Evolutionary conservation across 2,888 invertebrate species (phyloP).

Genomic region (Phengaris arion): DNA sequence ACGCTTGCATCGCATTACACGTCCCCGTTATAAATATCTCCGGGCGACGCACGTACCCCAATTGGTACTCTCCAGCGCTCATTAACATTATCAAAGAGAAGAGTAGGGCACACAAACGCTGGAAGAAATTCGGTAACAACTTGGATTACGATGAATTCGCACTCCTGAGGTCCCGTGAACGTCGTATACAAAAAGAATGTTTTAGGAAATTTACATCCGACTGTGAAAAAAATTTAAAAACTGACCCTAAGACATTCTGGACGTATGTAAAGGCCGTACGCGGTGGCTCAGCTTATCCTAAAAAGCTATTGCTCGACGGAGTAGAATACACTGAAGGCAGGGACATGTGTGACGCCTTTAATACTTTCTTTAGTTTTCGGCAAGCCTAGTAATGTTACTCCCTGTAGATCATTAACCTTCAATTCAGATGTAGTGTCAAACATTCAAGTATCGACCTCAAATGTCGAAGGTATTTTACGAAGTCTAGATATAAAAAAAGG

Average conservation of each 20-base stretch:
- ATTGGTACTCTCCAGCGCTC: no score
- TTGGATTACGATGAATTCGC: no score
- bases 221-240: slow-evolving; percentile 9
- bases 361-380: slow-evolving; percentile 1
- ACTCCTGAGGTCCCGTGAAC: no score
- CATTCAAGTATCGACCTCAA: background rate
- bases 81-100: no score
- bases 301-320: background rate
- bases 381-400: background rate
- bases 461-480: background rate
- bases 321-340: background rate
- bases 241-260: slow-evolving; percentile 17
- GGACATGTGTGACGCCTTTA: background rate
- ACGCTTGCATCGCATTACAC: no score
- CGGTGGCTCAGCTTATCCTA: slow-evolving; percentile 12
- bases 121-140: no score
- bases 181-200: no score
- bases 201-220: no score
- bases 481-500: background rate
- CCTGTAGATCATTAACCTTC: background rate
- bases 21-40: no score
- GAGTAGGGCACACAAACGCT: no score
- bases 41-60: no score
- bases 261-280: slow-evolving; percentile 13
- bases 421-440: background rate